A percentile compares a stretch with the other conserved stretches of the same genome.
Conservation (phyloP, 2,113 vertebrate species). For the Callaeas wilsoni region DNA sequence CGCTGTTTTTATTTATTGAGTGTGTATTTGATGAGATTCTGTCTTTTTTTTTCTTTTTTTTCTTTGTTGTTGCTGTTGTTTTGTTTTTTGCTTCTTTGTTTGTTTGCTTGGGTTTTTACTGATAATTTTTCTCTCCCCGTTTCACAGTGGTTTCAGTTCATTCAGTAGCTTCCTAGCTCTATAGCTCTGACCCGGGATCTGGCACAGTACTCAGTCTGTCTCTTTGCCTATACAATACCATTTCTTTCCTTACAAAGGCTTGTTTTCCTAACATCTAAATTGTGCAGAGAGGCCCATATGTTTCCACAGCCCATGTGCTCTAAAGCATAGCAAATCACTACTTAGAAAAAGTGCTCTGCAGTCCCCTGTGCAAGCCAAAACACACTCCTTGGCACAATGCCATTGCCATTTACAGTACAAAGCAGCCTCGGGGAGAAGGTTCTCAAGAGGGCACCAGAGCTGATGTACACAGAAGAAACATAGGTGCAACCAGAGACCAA, state of each 20-base stretch:
- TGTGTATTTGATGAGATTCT: not conserved
- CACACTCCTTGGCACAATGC: not conserved
- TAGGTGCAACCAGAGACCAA: not conserved
- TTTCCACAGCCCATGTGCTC: not conserved
- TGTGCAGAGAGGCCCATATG: not conserved
- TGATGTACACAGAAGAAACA: not conserved
- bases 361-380: not conserved
- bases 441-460: not conserved
- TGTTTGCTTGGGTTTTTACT: not conserved
- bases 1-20: not conserved
- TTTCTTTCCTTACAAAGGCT: not conserved
- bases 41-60: too few species aligned
- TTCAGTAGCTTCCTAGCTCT: not conserved
- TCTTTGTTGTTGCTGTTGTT: too few species aligned
- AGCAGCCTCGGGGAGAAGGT: not conserved
- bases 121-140: not conserved
- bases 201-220: not conserved
- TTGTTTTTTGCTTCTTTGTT: not conserved
- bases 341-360: not conserved
- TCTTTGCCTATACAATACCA: not conserved
- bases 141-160: not conserved
- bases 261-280: not conserved
- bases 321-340: not conserved
- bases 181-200: not conserved
- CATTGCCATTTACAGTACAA: not conserved